Evolutionary conservation across 2,888 invertebrate species (phyloP), one percentile per base, ranked within the genome.

Genomic region (Drosophila tripunctata): DNA sequence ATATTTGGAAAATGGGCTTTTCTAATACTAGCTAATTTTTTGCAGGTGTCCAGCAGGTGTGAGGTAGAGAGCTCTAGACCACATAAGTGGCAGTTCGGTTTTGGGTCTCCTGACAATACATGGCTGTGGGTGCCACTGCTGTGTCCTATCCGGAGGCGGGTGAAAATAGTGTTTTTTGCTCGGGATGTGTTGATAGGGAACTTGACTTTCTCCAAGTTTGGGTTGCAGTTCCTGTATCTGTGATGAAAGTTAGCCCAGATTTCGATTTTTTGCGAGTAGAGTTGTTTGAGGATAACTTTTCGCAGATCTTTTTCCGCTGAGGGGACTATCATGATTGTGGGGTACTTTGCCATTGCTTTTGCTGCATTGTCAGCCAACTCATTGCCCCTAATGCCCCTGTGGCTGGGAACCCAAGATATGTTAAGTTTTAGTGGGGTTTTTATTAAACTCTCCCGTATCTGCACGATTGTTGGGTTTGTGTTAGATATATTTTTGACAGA

Each of bases 401-500:
- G 41, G 41, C 41, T 41, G 24, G 22, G 14, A 15, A 41, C 40
- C 40, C 12, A 41, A 14, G 22, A 41, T 24, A 41, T 41, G 41
- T 41, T 24, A 10, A 41, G 8, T 41, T 15, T 41, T 24, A 24
- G 24, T 24, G 14, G 24, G 41, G 41, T 24, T 41, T 22, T 21
- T 41, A 40, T 41, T 50, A 35, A 22, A 41, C 19, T 38, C 6
- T 36, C 55, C 27, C 55, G 21, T 33, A 44, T 44, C 35, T 44
- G 30, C 21, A 35, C 30, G 54, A 55, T 44, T 35, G 44, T 55
- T 44, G 43, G 44, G 24, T 54, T 54, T 44, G 35, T 27, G 54
- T 36, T 54, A n/a, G 10, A 10, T 15, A 54, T 35, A 35, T 54
- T 54, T 54, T 31, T 12, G 30, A 54, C 44, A 21, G 36, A 22